Base-by-base conservation (phyloP, 2,113 vertebrate species). In the Callipepla californica region DNA sequence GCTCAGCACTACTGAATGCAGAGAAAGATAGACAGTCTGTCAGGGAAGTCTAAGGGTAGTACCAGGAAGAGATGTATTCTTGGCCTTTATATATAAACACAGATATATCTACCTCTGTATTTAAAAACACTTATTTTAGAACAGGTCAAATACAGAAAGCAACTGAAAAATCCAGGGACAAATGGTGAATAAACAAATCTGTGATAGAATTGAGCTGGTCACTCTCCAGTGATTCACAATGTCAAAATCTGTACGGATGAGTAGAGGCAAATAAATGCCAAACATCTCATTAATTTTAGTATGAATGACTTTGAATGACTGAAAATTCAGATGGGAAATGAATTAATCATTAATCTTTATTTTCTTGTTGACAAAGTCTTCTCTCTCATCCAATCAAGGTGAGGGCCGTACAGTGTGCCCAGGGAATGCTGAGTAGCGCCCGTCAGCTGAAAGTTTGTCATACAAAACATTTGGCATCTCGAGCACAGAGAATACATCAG, bases 291-390 rank as follows among this genome's bases (percentile, higher is more conserved):
- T 65, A 91, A 82, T 96, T 93, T 87, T 77, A 51, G 75, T 40
- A 44, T 77, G 78, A 92, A 87, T 74, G 15, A 67, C 82, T 92
- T 68, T 63, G 75, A 90, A 92, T 34, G 48, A 12, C 65, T 91
- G 70, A 83, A 55, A 87, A 91, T 80, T 87, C 93, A 91, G 23
- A 44, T 45, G 36, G 68, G 51, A 89, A 91, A 69, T 59, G 62
- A 93, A 87, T 92, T 82, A 93, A 91, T 94, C 45, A 87, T 73
- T 87, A 50, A 84, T 86, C 36, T 51, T 93, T 89, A 81, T 87
- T 96, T 93, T 91, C 63, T 81, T 89, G 59, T 91, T 92, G 87
- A 89, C 86, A 91, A 95, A 93, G 44, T 80, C 68, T 91, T 73
- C 70, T 36, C 76, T 89, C 48, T 91, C 34, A 62, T 79, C 67